These are phyloP conservation scores for Passer montanus DNA, from an alignment of 2,113 vertebrate genomes.

Conservation along the genomic window DNA sequence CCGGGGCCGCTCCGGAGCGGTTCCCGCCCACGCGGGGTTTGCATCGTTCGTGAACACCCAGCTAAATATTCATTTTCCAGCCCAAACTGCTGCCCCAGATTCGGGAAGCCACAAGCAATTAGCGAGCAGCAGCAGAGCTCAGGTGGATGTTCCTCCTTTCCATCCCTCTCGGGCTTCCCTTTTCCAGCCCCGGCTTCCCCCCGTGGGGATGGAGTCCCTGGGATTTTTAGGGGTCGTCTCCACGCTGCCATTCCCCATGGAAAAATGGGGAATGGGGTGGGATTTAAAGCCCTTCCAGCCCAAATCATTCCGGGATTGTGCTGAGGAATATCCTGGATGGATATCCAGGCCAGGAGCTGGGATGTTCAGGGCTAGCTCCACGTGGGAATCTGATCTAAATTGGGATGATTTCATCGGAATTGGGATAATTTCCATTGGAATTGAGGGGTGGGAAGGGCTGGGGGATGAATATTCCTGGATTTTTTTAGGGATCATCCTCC, in stretches of 20 bases:
- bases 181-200: neutral
- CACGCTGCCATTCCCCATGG: neutral
- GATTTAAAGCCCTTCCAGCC: neutral
- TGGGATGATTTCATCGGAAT: neutral
- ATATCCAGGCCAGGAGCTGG: neutral
- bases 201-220: neutral
- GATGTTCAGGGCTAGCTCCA: neutral
- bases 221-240: neutral
- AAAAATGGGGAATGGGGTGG: neutral
- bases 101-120: slow-evolving; percentile 6
- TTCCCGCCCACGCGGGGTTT: neutral
- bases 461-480: neutral
- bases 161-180: slow-evolving; percentile 21
- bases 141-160: neutral
- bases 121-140: neutral
- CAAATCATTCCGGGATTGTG: neutral
- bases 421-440: neutral
- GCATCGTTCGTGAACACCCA: neutral
- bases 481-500: neutral
- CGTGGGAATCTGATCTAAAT: neutral
- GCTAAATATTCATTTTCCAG: slow-evolving; percentile 23
- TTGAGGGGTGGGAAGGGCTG: neutral
- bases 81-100: neutral
- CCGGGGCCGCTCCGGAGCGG: neutral
- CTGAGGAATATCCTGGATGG: neutral